phyloP scores from a whole-genome alignment of 2,888 invertebrate species.

The Neoaliturus tenellus region DNA sequence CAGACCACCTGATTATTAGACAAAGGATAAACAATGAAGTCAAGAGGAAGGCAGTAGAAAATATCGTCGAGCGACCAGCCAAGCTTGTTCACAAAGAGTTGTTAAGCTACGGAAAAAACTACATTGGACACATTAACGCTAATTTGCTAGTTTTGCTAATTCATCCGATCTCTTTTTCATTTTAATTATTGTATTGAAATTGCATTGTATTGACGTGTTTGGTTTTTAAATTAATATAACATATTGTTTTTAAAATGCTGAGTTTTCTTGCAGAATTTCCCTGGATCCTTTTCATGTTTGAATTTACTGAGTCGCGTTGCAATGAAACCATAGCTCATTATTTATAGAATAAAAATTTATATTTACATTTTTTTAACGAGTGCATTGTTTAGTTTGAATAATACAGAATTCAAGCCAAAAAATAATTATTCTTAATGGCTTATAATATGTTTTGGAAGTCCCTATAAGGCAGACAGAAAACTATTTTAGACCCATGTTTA shows the following conservation, averaged over 20 bases:
- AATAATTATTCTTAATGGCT: neutral
- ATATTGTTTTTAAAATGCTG: conserved; percentile 29
- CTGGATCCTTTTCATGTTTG: conserved; percentile 19
- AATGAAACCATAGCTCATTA: conserved; percentile 14
- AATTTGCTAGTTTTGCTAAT: conserved; percentile 8
- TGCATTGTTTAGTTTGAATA: neutral
- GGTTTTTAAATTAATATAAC: conserved; percentile 24
- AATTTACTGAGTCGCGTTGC: conserved; percentile 14
- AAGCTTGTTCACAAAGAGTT: conserved; percentile 23
- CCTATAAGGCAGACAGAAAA: neutral
- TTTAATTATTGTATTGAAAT: conserved; percentile 40
- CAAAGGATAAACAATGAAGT: conserved; percentile 19
- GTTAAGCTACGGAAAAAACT: conserved; percentile 26
- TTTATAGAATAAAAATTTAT: conserved; percentile 8
- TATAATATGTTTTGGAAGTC: neutral
- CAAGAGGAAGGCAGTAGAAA: conserved; percentile 23
- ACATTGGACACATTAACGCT: conserved; percentile 23
- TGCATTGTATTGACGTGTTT: conserved; percentile 22
- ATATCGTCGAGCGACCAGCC: conserved; percentile 26
- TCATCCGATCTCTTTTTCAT: conserved; percentile 24
- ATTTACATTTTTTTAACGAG: conserved; percentile 9
- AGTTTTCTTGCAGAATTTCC: conserved; percentile 22
- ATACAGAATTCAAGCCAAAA: neutral
- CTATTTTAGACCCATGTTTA: neutral
- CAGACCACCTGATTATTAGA: conserved; percentile 18